phyloP scores from a whole-genome alignment of 2,797 vertebrate genomes.

The Bradypus variegatus region DNA sequence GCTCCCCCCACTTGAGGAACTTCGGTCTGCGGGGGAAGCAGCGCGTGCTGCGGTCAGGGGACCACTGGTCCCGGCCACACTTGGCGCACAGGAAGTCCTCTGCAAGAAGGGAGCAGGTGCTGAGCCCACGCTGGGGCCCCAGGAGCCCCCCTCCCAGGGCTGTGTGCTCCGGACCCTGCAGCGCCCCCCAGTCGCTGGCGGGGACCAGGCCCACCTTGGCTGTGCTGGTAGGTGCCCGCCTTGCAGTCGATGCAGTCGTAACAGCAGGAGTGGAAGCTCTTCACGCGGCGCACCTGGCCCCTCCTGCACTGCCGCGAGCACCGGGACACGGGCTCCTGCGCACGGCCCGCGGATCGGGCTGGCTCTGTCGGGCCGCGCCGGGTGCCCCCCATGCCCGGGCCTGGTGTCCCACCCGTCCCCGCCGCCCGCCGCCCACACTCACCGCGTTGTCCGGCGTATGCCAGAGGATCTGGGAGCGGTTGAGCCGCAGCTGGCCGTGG shows the following conservation, averaged over 20 bases:
- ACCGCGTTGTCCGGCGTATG: constrained; percentile 35
- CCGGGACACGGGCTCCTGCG: constrained; percentile 80
- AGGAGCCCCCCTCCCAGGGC: neutral
- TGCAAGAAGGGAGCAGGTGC: constrained; percentile 12
- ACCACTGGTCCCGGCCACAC: constrained; percentile 82
- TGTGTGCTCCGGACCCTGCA: neutral
- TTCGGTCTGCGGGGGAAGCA: constrained; percentile 76
- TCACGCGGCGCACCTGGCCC: constrained; percentile 83
- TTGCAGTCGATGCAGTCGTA: constrained; percentile 87
- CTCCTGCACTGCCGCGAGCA: constrained; percentile 79
- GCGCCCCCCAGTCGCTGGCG: neutral
- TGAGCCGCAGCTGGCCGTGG: constrained; percentile 44
- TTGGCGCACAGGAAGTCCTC: constrained; percentile 71
- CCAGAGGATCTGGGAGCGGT: constrained; percentile 55
- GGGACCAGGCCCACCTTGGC: constrained; percentile 70
- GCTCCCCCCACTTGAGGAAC: constrained; percentile 76
- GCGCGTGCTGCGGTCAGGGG: constrained; percentile 71
- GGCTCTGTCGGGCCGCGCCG: rapidly evolving
- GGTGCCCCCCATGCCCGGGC: neutral
- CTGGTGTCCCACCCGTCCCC: neutral
- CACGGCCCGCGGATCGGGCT: constrained; percentile 68
- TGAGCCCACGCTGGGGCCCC: neutral
- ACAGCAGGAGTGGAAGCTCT: constrained; percentile 92
- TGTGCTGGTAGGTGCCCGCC: constrained; percentile 78
- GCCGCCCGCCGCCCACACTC: neutral